Evolutionary conservation across 2,888 invertebrate species (phyloP), one percentile per base, ranked within the genome.

Genomic region (Tenthredo mesomela): DNA sequence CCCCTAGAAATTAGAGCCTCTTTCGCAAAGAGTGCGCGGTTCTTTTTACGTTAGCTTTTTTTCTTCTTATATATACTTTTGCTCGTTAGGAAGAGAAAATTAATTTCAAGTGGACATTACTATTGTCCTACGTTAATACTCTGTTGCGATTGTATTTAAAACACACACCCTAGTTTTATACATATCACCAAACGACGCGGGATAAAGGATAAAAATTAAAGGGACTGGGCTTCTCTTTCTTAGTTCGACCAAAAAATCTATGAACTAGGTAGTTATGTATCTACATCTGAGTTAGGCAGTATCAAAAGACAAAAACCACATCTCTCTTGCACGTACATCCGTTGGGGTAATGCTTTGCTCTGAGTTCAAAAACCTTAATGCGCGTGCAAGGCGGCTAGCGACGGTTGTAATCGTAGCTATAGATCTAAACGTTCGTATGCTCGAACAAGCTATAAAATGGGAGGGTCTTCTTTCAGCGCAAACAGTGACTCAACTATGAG

Each of bases 281-380:
- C 33, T 70, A 70, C n/a, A 80, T 80, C 50, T 47, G 18, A 50
- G 82, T 82, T 50, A 70, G 70, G 67, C 18, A 40, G n/a, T 9
- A 67, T 47, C 43, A 12, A 37, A 70, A 82, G 25, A 82, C 67
- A 82, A 82, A 82, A 82, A 82, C 65, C 61, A 70, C 70, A 82
- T 82, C 43, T 43, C 82, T 65, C 82, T 82, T 82, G 67, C 82
- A 70, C 82, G 82, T 70, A 82, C 82, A 82, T 82, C 82, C 82
- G 82, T 50, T 70, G 67, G 58, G 58, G 67, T 82, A 61, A 82
- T 82, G 88, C 88, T 86, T 88, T 82, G 86, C 86, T 80, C 86
- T 61, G 88, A 86, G 88, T 88, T 88, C 88, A 89, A 89, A 89
- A 88, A 88, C 88, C 89, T 88, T 87, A 84, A 77, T 86, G 86